Percentiles rank a stretch among this genome's conserved stretches.
phyloP scores from a whole-genome alignment of 2,888 invertebrate species.

The Nemurella pictetii region DNA sequence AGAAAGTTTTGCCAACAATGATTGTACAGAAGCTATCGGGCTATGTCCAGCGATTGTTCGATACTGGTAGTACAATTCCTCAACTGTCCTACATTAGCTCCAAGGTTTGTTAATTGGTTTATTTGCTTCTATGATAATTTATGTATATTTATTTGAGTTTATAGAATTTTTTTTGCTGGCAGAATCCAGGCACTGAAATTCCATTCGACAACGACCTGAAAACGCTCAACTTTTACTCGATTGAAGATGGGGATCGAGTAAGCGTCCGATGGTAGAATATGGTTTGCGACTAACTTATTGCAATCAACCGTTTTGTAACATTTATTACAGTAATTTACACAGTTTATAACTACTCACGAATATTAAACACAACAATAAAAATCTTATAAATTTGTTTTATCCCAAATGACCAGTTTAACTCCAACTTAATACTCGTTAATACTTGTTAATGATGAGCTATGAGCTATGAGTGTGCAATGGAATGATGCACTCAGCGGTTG shows the following conservation, averaged over 20 bases:
- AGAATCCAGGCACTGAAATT: conserved; percentile 69
- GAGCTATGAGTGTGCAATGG: no score
- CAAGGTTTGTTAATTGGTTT: conserved; percentile 50
- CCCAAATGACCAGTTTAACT: no score
- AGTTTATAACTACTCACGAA: no score
- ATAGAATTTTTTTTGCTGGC: conserved; percentile 42
- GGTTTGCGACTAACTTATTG: no score
- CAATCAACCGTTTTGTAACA: no score
- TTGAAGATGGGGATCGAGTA: conserved; percentile 82
- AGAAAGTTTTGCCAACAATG: conserved; percentile 77
- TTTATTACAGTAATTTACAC: no score
- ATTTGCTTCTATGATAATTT: neutral
- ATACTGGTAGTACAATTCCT: conserved; percentile 56
- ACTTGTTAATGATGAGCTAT: no score
- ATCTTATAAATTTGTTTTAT: no score
- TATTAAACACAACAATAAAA: no score
- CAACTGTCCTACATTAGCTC: conserved; percentile 51
- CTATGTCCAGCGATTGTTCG: conserved; percentile 75
- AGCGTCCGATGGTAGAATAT: conserved; percentile 57
- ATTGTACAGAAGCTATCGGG: conserved; percentile 81
- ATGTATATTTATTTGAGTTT: neutral
- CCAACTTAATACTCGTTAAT: no score
- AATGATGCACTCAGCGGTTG: no score
- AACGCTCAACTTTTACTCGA: conserved; percentile 79
- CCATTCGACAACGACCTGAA: conserved; percentile 80